Percentiles rank a stretch among this genome's conserved stretches.
These are phyloP conservation scores for Eulithis prunata DNA, from an alignment of 2,888 invertebrate species.

Conservation along the genomic window DNA sequence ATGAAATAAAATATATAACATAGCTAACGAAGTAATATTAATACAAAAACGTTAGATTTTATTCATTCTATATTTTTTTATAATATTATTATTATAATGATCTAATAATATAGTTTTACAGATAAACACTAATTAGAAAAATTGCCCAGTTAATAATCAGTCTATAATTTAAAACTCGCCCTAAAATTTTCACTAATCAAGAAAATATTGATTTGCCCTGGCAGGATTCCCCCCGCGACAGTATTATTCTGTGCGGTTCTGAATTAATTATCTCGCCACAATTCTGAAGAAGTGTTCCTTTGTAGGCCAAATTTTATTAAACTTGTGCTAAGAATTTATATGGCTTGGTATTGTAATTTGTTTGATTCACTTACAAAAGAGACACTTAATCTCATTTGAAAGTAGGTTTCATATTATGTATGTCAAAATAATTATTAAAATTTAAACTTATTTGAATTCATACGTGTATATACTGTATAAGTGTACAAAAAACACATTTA, in stretches of 20 bases:
- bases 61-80: too few species aligned
- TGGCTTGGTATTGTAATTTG: slow-evolving; percentile 23
- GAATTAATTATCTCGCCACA: slow-evolving; percentile 42
- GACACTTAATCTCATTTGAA: slow-evolving; percentile 9
- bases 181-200: slow-evolving; percentile 26
- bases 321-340: slow-evolving; percentile 22
- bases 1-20: too few species aligned
- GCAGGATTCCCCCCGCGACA: slow-evolving; percentile 33
- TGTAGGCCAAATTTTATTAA: slow-evolving; percentile 32
- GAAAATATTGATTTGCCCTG: slow-evolving; percentile 31
- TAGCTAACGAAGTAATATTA: too few species aligned
- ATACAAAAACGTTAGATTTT: too few species aligned
- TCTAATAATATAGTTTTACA: too few species aligned
- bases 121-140: background rate
- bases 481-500: too few species aligned
- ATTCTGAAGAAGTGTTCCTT: slow-evolving; percentile 39
- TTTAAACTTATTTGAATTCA: too few species aligned
- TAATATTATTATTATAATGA: too few species aligned
- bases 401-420: background rate
- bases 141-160: background rate
- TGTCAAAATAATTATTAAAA: too few species aligned
- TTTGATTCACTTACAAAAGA: slow-evolving; percentile 11
- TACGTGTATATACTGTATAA: too few species aligned
- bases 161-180: background rate
- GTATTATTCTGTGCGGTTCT: slow-evolving; percentile 29